Conservation (phyloP, 2,888 invertebrate species). For the Standfussiana lucernea region DNA sequence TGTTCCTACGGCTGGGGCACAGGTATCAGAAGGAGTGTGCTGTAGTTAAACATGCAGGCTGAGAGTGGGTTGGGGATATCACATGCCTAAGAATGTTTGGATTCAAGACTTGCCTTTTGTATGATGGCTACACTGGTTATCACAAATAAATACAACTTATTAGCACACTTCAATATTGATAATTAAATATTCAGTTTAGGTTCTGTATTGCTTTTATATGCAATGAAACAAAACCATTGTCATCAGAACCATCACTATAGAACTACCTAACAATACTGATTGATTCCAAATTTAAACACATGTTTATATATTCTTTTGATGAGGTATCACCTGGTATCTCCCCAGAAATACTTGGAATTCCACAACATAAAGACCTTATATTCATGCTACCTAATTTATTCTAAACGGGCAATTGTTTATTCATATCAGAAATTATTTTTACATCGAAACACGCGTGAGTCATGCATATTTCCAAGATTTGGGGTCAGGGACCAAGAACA, state of each 20-base stretch:
- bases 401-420: slow-evolving; percentile 39
- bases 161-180: not conserved
- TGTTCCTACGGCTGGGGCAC: not conserved
- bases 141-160: not conserved
- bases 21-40: not conserved
- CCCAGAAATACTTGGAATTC: slow-evolving; percentile 24
- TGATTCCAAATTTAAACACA: slow-evolving; percentile 2
- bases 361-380: not conserved
- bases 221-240: not conserved
- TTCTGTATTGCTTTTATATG: not conserved
- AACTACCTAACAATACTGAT: slow-evolving; percentile 6
- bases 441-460: slow-evolving; percentile 53
- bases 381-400: slow-evolving; percentile 19
- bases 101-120: slow-evolving; percentile 16
- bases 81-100: not conserved
- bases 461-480: slow-evolving; percentile 58
- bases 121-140: not conserved
- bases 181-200: not conserved
- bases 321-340: not conserved
- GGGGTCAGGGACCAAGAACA: slow-evolving; percentile 32
- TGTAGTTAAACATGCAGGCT: not conserved
- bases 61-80: not conserved
- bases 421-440: slow-evolving; percentile 46
- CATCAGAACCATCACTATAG: not conserved
- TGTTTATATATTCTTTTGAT: slow-evolving; percentile 19